phyloP scores from a whole-genome alignment of 2,113 vertebrate species.

The Ptyas mucosa region DNA sequence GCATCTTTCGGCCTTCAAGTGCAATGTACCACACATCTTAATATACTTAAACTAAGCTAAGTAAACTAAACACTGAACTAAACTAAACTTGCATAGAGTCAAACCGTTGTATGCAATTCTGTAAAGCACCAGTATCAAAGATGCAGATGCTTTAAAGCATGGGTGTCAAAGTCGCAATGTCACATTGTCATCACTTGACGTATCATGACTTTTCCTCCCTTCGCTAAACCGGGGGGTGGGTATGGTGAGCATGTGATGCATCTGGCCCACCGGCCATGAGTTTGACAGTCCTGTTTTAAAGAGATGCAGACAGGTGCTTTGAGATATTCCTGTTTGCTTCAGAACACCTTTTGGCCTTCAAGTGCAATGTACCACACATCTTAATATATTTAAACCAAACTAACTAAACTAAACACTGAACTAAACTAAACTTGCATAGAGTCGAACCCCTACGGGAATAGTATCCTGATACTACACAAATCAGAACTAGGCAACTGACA shows the following conservation, averaged over 20 bases:
- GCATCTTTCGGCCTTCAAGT: background rate
- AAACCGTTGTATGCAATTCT: background rate
- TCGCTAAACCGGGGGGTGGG: too few species aligned
- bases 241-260: accelerated
- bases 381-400: background rate
- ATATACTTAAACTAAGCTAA: background rate
- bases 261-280: too few species aligned
- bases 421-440: background rate
- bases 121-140: too few species aligned
- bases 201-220: too few species aligned
- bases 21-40: background rate
- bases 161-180: too few species aligned
- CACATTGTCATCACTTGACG: too few species aligned
- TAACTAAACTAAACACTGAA: background rate
- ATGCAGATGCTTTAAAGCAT: too few species aligned
- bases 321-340: background rate
- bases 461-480: background rate
- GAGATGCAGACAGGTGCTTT: background rate
- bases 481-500: background rate
- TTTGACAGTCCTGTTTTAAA: background rate
- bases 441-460: background rate
- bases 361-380: background rate
- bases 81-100: background rate
- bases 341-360: background rate
- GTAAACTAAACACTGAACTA: background rate